A percentile compares a stretch with the other conserved stretches of the same genome.
Conservation (phyloP, 2,888 invertebrate species). For the Cephus sareptanus region DNA sequence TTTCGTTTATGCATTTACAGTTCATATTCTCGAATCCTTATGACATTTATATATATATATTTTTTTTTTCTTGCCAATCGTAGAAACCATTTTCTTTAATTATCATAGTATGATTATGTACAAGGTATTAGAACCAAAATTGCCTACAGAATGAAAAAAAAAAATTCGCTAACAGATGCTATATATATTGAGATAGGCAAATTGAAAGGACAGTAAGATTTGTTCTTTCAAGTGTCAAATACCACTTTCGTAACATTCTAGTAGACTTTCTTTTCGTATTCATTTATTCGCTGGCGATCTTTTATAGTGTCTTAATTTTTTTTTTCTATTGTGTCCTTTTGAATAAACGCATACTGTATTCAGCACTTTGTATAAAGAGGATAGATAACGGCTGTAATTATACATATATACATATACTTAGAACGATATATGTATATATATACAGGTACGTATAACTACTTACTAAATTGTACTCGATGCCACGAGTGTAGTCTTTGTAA, state of each 20-base stretch:
- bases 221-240: not conserved
- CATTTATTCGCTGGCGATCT: not conserved
- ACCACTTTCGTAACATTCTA: not conserved
- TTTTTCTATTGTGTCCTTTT: not conserved
- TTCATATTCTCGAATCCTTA: not conserved
- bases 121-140: not conserved
- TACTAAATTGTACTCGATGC: not conserved
- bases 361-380: conserved; percentile 1
- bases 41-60: not conserved
- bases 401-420: conserved; percentile 21
- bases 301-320: not conserved
- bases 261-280: not conserved
- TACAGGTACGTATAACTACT: not conserved
- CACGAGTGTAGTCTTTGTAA: conserved; percentile 1
- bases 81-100: not conserved
- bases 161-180: not conserved
- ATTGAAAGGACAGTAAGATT: not conserved
- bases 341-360: not conserved
- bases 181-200: not conserved
- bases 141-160: not conserved
- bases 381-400: not conserved
- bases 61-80: not conserved
- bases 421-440: conserved; percentile 11
- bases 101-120: not conserved
- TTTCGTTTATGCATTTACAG: not conserved